Percentiles rank a stretch among this genome's conserved stretches.
Evolutionary conservation across 1,140 invertebrate species (phyloP).

Genomic region (Zaprionus ghesquierei): DNA sequence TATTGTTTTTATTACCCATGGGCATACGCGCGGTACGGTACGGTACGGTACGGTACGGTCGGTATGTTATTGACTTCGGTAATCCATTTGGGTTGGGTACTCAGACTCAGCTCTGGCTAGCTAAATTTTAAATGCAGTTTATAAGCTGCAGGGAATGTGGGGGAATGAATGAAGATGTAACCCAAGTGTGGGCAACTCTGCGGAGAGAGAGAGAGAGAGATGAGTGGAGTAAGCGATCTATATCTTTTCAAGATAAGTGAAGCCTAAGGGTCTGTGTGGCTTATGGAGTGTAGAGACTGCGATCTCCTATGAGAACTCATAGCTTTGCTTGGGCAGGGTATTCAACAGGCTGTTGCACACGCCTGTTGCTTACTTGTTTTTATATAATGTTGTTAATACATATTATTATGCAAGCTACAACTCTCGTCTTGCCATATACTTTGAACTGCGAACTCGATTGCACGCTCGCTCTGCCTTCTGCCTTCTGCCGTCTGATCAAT

Average conservation of each 20-base stretch:
- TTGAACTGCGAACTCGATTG: slow-evolving; percentile 72
- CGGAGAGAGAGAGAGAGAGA: neutral
- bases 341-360: slow-evolving; percentile 23
- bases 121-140: neutral
- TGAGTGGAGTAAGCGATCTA: neutral
- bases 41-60: no score
- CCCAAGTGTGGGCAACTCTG: neutral
- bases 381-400: slow-evolving; percentile 82
- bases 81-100: slow-evolving; percentile 62
- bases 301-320: neutral
- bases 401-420: slow-evolving; percentile 75
- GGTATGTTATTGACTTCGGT: slow-evolving; percentile 27
- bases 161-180: slow-evolving; percentile 7
- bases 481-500: slow-evolving; percentile 64
- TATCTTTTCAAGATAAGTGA: no score
- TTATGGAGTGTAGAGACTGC: neutral
- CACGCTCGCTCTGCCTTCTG: slow-evolving; percentile 23
- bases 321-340: neutral
- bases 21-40: no score
- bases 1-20: slow-evolving; percentile 69
- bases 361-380: slow-evolving; percentile 62
- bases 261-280: no score
- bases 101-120: neutral
- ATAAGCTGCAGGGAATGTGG: neutral
- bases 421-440: slow-evolving; percentile 51